phyloP scores from a whole-genome alignment of 2,113 vertebrate species.

The Eonycteris spelaea region DNA sequence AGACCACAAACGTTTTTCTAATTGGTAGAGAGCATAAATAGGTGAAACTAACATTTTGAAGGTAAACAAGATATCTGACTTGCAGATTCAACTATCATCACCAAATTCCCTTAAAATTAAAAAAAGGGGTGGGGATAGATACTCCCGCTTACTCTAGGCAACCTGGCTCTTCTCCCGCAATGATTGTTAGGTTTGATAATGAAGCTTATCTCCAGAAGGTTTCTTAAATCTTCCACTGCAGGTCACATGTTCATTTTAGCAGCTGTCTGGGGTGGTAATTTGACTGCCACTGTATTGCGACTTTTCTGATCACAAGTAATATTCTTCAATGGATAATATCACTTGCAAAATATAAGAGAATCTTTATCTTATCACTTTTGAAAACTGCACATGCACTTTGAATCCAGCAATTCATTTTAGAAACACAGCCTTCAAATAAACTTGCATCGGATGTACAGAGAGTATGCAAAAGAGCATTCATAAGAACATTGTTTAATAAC shows the following conservation, averaged over 20 bases:
- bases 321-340: neutral
- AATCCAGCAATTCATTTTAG: slow-evolving; percentile 29
- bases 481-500: neutral
- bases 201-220: neutral
- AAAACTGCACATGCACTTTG: neutral
- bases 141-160: neutral
- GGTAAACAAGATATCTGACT: neutral
- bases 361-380: neutral
- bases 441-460: neutral
- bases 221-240: neutral
- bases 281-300: neutral
- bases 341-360: neutral
- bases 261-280: neutral
- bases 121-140: neutral
- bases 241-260: neutral
- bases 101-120: neutral
- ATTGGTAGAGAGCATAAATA: neutral
- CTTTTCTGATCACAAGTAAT: neutral
- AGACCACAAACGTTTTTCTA: slow-evolving; percentile 6
- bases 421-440: slow-evolving; percentile 17
- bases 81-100: neutral
- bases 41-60: neutral
- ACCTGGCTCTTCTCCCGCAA: neutral
- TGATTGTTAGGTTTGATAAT: neutral
- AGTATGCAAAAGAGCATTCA: neutral